Percentiles rank a stretch among this genome's conserved stretches.
These are phyloP conservation scores for Caligus rogercresseyi DNA, from an alignment of 1,140 invertebrate genomes.

Conservation along the genomic window DNA sequence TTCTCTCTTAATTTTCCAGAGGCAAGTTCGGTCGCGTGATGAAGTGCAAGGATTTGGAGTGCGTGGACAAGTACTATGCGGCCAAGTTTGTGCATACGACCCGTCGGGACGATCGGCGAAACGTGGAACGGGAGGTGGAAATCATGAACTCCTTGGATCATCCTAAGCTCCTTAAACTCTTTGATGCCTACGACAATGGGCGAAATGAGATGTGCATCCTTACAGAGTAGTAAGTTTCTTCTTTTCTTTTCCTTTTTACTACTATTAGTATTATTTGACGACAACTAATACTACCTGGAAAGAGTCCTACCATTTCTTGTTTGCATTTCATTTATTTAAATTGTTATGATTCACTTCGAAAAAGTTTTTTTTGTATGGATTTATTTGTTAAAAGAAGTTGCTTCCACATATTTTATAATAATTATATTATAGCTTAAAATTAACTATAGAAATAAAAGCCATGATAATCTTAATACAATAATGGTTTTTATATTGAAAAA, in stretches of 20 bases:
- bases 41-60: slow-evolving; percentile 63
- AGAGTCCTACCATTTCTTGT: background rate
- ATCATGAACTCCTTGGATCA: slow-evolving; percentile 87
- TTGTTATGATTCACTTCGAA: too few species aligned
- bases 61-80: slow-evolving; percentile 52
- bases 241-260: too few species aligned
- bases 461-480: too few species aligned
- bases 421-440: too few species aligned
- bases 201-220: slow-evolving; percentile 82
- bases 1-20: too few species aligned
- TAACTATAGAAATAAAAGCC: too few species aligned
- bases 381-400: too few species aligned
- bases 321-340: slow-evolving; percentile 6
- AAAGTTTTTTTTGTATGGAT: too few species aligned
- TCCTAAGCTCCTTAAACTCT: slow-evolving; percentile 80
- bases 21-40: slow-evolving; percentile 97
- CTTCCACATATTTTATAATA: too few species aligned
- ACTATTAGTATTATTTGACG: background rate
- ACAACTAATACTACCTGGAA: background rate
- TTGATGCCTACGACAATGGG: slow-evolving; percentile 76
- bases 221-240: slow-evolving; percentile 71
- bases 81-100: slow-evolving; percentile 78
- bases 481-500: too few species aligned
- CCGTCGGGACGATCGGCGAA: slow-evolving; percentile 63
- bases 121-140: slow-evolving; percentile 85